phyloP scores from a whole-genome alignment of 2,888 invertebrate genomes.

The Hymenopus coronatus region DNA sequence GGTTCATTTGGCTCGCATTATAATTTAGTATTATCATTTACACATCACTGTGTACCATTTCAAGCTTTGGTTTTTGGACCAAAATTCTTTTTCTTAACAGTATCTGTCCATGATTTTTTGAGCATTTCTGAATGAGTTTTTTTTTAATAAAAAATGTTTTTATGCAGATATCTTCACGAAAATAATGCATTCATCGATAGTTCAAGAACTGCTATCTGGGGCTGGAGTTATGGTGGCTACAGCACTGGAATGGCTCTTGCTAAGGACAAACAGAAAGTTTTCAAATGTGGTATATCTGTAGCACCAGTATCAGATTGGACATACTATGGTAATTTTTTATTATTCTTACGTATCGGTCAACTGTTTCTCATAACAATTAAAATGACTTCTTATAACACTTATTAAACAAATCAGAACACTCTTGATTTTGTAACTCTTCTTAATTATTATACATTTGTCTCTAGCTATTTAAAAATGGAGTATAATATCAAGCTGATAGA shows the following conservation, averaged over 20 bases:
- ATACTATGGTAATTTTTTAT: slow-evolving; percentile 73
- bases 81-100: too few species aligned
- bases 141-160: background rate
- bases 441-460: too few species aligned
- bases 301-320: slow-evolving; percentile 97
- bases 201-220: slow-evolving; percentile 89
- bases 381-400: background rate
- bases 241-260: slow-evolving; percentile 85
- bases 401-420: too few species aligned
- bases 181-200: slow-evolving; percentile 71
- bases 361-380: background rate
- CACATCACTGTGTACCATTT: too few species aligned
- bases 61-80: too few species aligned
- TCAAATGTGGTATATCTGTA: slow-evolving; percentile 91
- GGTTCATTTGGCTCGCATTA: too few species aligned
- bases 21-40: too few species aligned
- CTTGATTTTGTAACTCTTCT: too few species aligned
- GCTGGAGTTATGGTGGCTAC: slow-evolving; percentile 98
- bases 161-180: slow-evolving; percentile 61
- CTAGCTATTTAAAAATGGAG: too few species aligned
- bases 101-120: too few species aligned
- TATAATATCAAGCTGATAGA: too few species aligned
- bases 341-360: background rate
- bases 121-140: too few species aligned
- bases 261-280: slow-evolving; percentile 66